These are phyloP conservation scores for Dastarcus helophoroides DNA, from an alignment of 2,888 invertebrate species.

Conservation along the genomic window DNA sequence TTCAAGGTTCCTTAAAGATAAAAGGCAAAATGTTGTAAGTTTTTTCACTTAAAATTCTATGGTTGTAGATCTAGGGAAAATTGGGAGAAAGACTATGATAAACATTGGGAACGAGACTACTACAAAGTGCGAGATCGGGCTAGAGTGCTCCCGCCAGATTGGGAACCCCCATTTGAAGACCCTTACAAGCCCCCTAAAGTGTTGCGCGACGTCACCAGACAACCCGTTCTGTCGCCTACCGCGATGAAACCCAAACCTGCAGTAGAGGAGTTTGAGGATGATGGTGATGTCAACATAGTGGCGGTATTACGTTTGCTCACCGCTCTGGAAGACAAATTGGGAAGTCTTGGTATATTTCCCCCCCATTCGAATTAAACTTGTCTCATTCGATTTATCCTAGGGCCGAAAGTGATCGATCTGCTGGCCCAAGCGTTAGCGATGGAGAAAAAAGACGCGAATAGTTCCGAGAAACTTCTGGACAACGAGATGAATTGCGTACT, in stretches of 20 bases:
- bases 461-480: slow-evolving; percentile 60
- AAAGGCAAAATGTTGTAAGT: no score
- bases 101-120: slow-evolving; percentile 1
- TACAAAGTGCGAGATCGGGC: no score
- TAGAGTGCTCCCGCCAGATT: no score
- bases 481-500: slow-evolving; percentile 64
- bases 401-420: slow-evolving; percentile 65
- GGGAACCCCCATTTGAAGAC: no score
- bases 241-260: slow-evolving; percentile 4
- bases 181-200: slow-evolving; percentile 29
- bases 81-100: no score
- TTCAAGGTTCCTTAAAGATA: no score
- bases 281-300: slow-evolving; percentile 48
- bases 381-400: no score
- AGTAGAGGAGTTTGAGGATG: slow-evolving; percentile 33
- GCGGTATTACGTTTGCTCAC: slow-evolving; percentile 63
- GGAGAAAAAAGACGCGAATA: slow-evolving; percentile 64
- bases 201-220: slow-evolving; percentile 29
- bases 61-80: no score
- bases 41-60: no score
- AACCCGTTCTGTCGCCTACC: slow-evolving; percentile 20
- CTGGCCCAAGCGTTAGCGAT: slow-evolving; percentile 66
- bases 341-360: no score
- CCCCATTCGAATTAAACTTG: no score
- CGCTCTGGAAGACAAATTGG: slow-evolving; percentile 71